phyloP scores from a whole-genome alignment of 2,797 vertebrate genomes.

The Botia kubotai region DNA sequence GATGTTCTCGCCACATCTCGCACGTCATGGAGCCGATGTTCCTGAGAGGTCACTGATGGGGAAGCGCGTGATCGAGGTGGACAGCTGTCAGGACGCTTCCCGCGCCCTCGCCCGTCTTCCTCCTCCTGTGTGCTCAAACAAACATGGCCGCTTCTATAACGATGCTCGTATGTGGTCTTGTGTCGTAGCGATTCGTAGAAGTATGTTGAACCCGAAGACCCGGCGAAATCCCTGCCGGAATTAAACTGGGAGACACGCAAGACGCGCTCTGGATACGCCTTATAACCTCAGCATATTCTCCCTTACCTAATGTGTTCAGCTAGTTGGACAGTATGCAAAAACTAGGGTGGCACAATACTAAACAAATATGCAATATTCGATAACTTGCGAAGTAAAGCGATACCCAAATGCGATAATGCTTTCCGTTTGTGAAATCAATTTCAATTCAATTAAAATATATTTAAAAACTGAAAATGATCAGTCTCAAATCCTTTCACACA shows the following conservation, averaged over 20 bases:
- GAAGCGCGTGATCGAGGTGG: conserved; percentile 48
- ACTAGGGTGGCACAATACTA: too few species aligned
- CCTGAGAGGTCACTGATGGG: conserved; percentile 58
- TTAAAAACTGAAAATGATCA: too few species aligned
- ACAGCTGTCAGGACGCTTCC: conserved; percentile 61
- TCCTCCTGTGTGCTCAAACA: conserved; percentile 43
- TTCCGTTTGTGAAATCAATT: too few species aligned
- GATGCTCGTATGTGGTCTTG: conserved; percentile 6
- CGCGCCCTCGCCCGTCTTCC: conserved; percentile 44
- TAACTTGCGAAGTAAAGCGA: too few species aligned
- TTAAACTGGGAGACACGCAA: neutral
- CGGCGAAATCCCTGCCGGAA: conserved; percentile 25
- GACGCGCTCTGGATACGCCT: too few species aligned
- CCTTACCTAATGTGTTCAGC: too few species aligned
- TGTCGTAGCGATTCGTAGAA: conserved; percentile 17
- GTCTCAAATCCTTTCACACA: too few species aligned
- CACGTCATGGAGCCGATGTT: conserved; percentile 26
- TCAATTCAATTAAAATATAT: too few species aligned
- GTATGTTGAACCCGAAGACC: conserved; percentile 11
- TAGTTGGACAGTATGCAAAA: too few species aligned
- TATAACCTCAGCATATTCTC: too few species aligned
- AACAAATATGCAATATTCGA: too few species aligned
- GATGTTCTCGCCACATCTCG: conserved; percentile 67
- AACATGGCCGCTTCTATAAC: conserved; percentile 34
- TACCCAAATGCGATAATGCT: too few species aligned